Evolutionary conservation across 1,140 invertebrate genomes (phyloP).

Genomic region (honey bee (Apis mellifera)): Amel_HAv3.1 CM009932.2:13097501-13098000

Average conservation of each 20-base stretch:
- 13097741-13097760: slow-evolving; percentile 31
- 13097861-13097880: slow-evolving; percentile 40
- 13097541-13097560: slow-evolving; percentile 31
- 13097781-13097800: slow-evolving; percentile 8
- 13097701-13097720: slow-evolving; percentile 36
- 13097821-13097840: not conserved
- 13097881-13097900: not conserved
- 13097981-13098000: too few relatives aligned
- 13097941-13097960: not conserved
- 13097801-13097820: slow-evolving; percentile 40
- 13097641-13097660: slow-evolving; percentile 12
- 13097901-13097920: not conserved
- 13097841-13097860: slow-evolving; percentile 21
- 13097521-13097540: not conserved
- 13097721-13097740: slow-evolving; percentile 9
- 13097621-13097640: slow-evolving; percentile 27
- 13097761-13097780: not conserved
- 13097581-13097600: slow-evolving; percentile 8
- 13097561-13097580: slow-evolving; percentile 47
- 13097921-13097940: not conserved
- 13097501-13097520: slow-evolving; percentile 4
- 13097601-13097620: slow-evolving; percentile 14
- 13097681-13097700: slow-evolving; percentile 29
- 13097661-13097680: slow-evolving; percentile 23
- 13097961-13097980: too few relatives aligned